A percentile compares a stretch with the other conserved stretches of the same genome.
Conservation (phyloP, 2,888 invertebrate species). For the Drosophila meridionalis region DNA sequence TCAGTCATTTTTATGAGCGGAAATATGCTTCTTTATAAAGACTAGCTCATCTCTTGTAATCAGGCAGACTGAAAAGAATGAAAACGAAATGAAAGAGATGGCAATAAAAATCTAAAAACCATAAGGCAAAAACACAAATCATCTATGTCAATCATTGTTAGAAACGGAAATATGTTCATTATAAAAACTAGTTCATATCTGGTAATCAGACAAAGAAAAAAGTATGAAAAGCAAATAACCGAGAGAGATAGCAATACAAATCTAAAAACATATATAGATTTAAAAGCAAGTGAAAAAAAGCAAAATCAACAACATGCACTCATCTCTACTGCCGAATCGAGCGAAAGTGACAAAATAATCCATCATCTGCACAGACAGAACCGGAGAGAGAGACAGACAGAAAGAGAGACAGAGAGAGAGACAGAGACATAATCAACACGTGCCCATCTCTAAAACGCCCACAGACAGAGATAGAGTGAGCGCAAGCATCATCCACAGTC, state of each 20-base stretch:
- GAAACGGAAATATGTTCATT: background rate
- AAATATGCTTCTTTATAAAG: background rate
- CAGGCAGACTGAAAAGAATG: background rate
- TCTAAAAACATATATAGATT: background rate
- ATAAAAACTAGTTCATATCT: background rate
- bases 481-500: slow-evolving; percentile 3
- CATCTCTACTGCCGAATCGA: background rate
- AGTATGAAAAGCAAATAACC: background rate
- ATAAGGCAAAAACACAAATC: no score
- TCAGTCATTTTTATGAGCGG: background rate
- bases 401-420: background rate
- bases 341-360: background rate
- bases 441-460: slow-evolving; percentile 11
- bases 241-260: background rate
- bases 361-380: slow-evolving; percentile 2
- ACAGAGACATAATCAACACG: slow-evolving; percentile 7
- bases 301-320: background rate
- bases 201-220: background rate
- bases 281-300: background rate
- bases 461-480: background rate
- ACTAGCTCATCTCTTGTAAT: background rate
- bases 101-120: background rate
- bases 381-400: background rate
- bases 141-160: background rate
- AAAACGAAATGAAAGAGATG: background rate